Base-by-base conservation (phyloP, 2,113 vertebrate genomes). In the Malaclemys terrapin region DNA sequence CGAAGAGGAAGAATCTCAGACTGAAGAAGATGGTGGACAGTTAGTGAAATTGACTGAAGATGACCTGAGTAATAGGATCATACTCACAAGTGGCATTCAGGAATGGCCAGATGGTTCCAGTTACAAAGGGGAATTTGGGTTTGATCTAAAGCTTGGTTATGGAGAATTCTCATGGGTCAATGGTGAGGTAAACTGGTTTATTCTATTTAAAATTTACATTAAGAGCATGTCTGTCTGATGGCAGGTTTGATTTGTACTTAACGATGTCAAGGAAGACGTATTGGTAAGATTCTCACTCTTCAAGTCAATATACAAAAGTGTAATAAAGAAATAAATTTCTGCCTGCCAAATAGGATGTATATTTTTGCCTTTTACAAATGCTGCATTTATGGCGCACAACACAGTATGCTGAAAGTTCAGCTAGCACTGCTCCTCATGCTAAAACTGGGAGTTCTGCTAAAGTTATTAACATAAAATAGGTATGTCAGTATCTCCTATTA, bases 101-200 rank as follows among this genome's bases (percentile, higher is more conserved):
- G 94, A 98, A 56, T 99, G 98, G 98, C 69, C 85, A 8, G 99
- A 99, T 5, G 98, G 98, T 24, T 98, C 98, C 54, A 94, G 89
- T 52, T 99, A 99, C 89, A 98, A 94, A 57, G 99, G 99, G 47
- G 94, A 98, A 16, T 98, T 99, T 69, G 65, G 97, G 27, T 96
- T 98, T 72, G 96, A 98, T 27, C 38, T 98, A 75, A 99, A 99
- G 97, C 97, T 99, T 69, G 99, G 99, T 5, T 91, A 56, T 2
- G 99, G 99, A 14, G 96, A 92, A 13, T 99, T 98, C 95, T 98
- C 92, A 29, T 99, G 99, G 99, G 90, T 80, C 76, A 98, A 98
- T 10, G 99, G 99, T n/a, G 99, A 99, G 99, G 99, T 99, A 97
- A 80, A 85, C 80, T 52, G 65, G 9, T 31, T 87, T 53, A 85